Base-by-base conservation (phyloP, 2,113 vertebrate genomes). In the Bombycilla garrulus region DNA sequence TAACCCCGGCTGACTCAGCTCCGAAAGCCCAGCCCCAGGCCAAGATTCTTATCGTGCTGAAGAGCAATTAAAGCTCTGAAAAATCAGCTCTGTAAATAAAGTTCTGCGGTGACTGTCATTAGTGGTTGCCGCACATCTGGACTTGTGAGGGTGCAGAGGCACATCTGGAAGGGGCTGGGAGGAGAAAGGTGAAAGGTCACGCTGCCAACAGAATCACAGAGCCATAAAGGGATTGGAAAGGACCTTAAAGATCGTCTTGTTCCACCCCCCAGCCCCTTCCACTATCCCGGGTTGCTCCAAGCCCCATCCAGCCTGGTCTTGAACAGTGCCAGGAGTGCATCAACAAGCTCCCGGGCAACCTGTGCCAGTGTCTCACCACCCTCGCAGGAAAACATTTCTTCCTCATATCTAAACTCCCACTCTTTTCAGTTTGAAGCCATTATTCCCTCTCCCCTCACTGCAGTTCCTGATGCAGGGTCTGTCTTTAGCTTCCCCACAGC, bases 1-100 rank as follows among this genome's bases (percentile, higher is more conserved):
- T 45, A 92, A 54, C 31, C 48, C 48, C 1, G 16, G 7, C 65
- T 74, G 45, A 44, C 36, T 92, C 85, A 60, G 14, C 57, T 80
- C 67, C 53, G 56, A 47, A 81, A 38, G 12, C 70, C 80, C 36
- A 69, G 57, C 92, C 76, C 53, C 42, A 45, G 89, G 86, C 53
- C 65, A 38, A 50, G 89, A 83, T 90, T 79, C 50, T 85, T 82
- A 65, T 82, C 70, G 57, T 66, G 54, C 62, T 90, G 45, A 45
- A 70, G 51, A 66, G 61, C 67, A 72, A 18, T 72, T 89, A 73
- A 25, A 87, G 58, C 45, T 84, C 77, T 65, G 83, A 66, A 48
- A 83, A 81, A 54, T 19, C 8, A 61, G 80, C 67, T 92, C 64
- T 64, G 64, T 67, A 60, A 86, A 40, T 51, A 60, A 66, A 85